Base-by-base conservation (phyloP, 2,113 vertebrate genomes). In the Paralichthys olivaceus region DNA sequence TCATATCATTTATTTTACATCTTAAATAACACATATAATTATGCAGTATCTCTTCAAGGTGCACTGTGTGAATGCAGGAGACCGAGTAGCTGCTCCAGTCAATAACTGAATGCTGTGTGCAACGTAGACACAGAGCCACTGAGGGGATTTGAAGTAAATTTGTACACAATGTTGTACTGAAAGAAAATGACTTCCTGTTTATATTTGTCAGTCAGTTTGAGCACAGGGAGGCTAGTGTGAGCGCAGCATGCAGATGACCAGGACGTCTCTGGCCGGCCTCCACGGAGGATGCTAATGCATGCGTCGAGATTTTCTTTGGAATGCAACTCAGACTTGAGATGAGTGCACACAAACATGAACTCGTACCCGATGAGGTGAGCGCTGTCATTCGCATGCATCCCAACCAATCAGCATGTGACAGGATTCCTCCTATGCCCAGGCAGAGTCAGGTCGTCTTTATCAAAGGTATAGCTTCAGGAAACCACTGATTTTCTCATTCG, bases 311-410 rank as follows among this genome's bases (percentile, higher is more conserved):
- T 77, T 56, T 8, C 47, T 84, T 90, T 87, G 62, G 67, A 84
- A 91, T 89, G 87, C 80, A 74, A 64, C 71, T 82, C 79, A 85
- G 72, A 77, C 74, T 75, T 20, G 3, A 72, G 32, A 25, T 64
- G 76, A 69, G 77, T 47, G 70, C 69, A 67, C 51, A 72, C 84
- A 91, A 89, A 84, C 72, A 84, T 75, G 69, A 88, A 83, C 82
- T 73, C 55, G 8, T 69, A 75, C 57, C 80, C 77, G 72, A 77
- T 81, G 86, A 87, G 90, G 75, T 84, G 82, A 85, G 66, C 15
- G 19, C 80, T 90, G 92, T 90, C 90, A 90, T 84, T 94, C 87
- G 90, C 43, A 81, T 82, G 69, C 59, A 79, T 79, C 43, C 32
- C 4, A 76, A 78, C 76, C 84, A 89, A 90, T 90, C 84, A 80